Conservation (phyloP, 2,797 vertebrate species). For the Anolis apletophallus region DNA sequence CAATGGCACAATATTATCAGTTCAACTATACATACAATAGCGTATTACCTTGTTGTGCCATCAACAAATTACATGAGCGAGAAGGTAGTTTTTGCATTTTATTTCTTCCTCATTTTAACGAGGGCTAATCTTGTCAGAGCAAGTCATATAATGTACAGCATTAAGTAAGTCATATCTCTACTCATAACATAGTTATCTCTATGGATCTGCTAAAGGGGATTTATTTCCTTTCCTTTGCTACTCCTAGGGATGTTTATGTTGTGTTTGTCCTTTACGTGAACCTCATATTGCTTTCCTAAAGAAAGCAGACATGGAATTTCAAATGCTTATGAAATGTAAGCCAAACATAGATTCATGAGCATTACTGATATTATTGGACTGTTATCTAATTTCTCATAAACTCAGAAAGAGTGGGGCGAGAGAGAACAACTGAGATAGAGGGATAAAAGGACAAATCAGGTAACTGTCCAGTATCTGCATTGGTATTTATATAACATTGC, state of each 20-base stretch:
- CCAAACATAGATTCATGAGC: background rate
- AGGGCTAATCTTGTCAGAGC: constrained; percentile 40
- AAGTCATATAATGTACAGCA: constrained; percentile 37
- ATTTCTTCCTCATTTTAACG: constrained; percentile 58
- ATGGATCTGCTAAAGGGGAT: constrained; percentile 25
- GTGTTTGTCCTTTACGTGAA: constrained; percentile 8
- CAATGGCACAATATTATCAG: constrained; percentile 44
- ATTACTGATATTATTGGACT: background rate
- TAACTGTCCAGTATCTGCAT: background rate
- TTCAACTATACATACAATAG: constrained; percentile 37
- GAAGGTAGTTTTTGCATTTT: constrained; percentile 42
- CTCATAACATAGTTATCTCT: constrained; percentile 37
- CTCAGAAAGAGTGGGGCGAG: background rate
- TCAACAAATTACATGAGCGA: constrained; percentile 55
- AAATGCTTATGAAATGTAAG: background rate
- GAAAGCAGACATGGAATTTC: background rate
- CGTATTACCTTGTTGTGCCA: background rate
- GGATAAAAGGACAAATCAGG: too few species aligned
- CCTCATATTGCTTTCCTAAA: background rate
- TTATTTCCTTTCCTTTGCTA: background rate
- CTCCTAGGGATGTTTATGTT: background rate
- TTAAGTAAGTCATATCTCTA: constrained; percentile 32
- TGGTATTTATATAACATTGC: background rate
- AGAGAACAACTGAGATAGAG: background rate
- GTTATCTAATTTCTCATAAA: background rate